Percentiles rank a stretch among this genome's conserved stretches.
Evolutionary conservation across 1,140 invertebrate genomes (phyloP).

Genomic region (Hylaeus volcanicus): DNA sequence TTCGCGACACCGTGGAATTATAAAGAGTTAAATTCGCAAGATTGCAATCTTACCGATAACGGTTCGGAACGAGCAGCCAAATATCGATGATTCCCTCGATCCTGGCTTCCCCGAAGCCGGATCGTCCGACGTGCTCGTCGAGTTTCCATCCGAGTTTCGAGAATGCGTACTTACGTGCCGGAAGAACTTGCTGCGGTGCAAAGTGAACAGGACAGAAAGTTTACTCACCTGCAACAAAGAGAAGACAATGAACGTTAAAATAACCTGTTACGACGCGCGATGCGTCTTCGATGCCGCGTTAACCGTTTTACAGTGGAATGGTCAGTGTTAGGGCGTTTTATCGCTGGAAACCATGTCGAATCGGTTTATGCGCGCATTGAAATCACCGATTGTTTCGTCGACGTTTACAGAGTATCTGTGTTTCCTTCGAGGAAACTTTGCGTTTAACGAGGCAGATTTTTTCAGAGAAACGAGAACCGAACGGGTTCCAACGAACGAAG

Average conservation of each 20-base stretch:
- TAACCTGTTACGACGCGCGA: neutral
- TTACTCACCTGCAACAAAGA: slow-evolving; percentile 72
- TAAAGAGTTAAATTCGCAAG: no score
- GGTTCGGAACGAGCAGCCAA: no score
- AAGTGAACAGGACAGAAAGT: slow-evolving; percentile 17
- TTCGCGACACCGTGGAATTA: no score
- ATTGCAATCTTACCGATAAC: no score
- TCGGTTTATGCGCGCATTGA: slow-evolving; percentile 14
- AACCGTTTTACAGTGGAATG: neutral
- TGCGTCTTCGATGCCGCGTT: neutral
- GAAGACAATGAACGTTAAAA: neutral
- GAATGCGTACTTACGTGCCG: slow-evolving; percentile 23
- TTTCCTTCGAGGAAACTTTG: neutral
- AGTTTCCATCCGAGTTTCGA: neutral
- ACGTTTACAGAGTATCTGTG: no score
- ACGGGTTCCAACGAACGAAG: no score
- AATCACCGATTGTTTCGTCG: neutral
- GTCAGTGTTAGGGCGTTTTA: neutral
- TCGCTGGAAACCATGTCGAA: neutral
- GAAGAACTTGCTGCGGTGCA: neutral
- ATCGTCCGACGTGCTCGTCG: neutral
- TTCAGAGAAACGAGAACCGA: no score
- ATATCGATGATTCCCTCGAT: no score
- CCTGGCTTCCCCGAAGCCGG: neutral
- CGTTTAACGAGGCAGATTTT: neutral